Evolutionary conservation across 2,113 vertebrate genomes (phyloP).

Genomic region (Cranoglanis bouderius): DNA sequence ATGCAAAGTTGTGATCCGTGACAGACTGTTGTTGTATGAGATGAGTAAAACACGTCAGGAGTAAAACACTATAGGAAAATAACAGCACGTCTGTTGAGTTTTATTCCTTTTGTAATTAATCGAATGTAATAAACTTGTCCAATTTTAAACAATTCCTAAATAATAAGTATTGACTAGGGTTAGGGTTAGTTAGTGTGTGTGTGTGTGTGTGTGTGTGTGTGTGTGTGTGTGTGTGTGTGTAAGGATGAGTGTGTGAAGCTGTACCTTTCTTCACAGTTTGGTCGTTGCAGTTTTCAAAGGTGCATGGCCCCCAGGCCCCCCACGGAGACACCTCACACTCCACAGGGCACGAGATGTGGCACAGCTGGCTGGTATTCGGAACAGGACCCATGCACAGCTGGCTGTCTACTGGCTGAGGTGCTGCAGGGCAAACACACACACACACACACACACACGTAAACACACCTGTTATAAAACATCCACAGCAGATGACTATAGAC

Average conservation of each 20-base stretch:
- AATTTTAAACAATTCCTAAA: too few species aligned
- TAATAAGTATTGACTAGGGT: too few species aligned
- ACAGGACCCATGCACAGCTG: constrained; percentile 77
- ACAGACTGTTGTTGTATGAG: too few species aligned
- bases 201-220: not conserved
- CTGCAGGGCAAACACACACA: constrained; percentile 65
- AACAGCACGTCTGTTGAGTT: too few species aligned
- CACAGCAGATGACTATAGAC: not conserved
- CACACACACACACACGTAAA: constrained; percentile 12
- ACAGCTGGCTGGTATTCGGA: constrained; percentile 89
- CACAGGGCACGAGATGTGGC: constrained; percentile 88
- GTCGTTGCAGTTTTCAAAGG: constrained; percentile 92
- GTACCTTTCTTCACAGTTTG: constrained; percentile 91
- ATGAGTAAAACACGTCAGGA: too few species aligned
- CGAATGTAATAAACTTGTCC: too few species aligned
- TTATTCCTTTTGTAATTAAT: too few species aligned
- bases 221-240: not conserved
- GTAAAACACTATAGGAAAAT: too few species aligned
- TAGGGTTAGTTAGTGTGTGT: too few species aligned
- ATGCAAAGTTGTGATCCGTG: too few species aligned
- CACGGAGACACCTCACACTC: constrained; percentile 91
- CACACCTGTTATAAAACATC: not conserved
- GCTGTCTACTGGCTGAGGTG: constrained; percentile 85
- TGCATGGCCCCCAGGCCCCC: constrained; percentile 95
- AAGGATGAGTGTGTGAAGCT: not conserved